These are phyloP conservation scores for Caenorhabditis macrosperma DNA, from an alignment of 2,888 invertebrate genomes.

Conservation along the genomic window DNA sequence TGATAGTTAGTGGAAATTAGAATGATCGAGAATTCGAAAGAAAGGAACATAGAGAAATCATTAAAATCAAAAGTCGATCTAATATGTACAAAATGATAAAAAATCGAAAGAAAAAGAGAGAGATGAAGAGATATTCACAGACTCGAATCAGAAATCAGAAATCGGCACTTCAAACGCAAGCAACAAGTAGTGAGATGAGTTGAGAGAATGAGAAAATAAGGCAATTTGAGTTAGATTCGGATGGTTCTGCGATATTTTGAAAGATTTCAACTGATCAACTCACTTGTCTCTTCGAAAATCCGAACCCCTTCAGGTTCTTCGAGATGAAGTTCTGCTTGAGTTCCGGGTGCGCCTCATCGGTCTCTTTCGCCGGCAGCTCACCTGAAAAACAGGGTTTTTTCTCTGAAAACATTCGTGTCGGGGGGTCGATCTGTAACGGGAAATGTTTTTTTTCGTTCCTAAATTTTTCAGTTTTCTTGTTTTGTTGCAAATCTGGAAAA, in stretches of 20 bases:
- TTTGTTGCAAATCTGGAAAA: slow-evolving; percentile 15
- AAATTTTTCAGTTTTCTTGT: too few relatives aligned
- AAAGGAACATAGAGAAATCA: slow-evolving; percentile 1
- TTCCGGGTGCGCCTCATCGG: slow-evolving; percentile 80
- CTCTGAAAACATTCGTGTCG: background rate
- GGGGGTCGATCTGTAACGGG: background rate
- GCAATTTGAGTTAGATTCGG: background rate
- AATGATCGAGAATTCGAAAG: slow-evolving; percentile 3
- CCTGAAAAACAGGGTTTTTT: slow-evolving; percentile 49
- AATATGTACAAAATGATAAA: too few relatives aligned
- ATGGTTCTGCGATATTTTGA: background rate
- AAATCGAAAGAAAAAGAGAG: slow-evolving; percentile 6
- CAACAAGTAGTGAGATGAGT: background rate
- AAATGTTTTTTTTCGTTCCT: background rate
- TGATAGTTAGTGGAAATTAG: slow-evolving; percentile 49
- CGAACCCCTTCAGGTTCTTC: slow-evolving; percentile 78
- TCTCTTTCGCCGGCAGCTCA: slow-evolving; percentile 67
- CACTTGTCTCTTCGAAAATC: slow-evolving; percentile 79
- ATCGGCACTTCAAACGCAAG: slow-evolving; percentile 38
- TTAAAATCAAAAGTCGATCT: slow-evolving; percentile 4
- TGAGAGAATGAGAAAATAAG: background rate
- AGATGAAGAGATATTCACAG: background rate
- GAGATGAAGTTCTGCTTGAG: slow-evolving; percentile 76
- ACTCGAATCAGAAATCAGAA: background rate
- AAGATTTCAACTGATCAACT: slow-evolving; percentile 16